Conservation (phyloP, 1,140 invertebrate species). For the Drosophila tani region DNA sequence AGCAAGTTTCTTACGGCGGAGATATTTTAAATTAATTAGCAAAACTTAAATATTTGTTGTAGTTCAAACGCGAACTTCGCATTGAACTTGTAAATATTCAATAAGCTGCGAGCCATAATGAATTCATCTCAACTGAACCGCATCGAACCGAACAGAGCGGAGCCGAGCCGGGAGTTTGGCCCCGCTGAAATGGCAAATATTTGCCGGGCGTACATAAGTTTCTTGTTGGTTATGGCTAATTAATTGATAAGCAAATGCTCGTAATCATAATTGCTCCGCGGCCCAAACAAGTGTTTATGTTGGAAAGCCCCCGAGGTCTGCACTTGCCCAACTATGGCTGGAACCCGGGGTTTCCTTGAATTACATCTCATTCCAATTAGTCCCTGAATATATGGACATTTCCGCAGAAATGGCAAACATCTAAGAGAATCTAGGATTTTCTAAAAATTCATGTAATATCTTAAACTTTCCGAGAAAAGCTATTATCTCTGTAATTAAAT, state of each 20-base stretch:
- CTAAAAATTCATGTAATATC: background rate
- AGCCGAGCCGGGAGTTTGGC: conserved; percentile 13
- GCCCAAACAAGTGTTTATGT: conserved; percentile 32
- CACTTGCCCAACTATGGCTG: background rate
- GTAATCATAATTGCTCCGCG: conserved; percentile 59
- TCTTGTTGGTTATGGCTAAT: conserved; percentile 76
- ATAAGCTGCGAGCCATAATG: conserved; percentile 42
- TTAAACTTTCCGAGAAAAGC: too few species aligned
- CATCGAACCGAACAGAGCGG: conserved; percentile 4
- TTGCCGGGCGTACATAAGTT: conserved; percentile 63
- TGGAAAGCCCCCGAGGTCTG: conserved; percentile 9
- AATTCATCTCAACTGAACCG: conserved; percentile 38
- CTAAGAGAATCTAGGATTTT: too few species aligned
- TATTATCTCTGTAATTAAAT: too few species aligned
- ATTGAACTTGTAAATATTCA: conserved; percentile 77
- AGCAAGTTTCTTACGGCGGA: conserved; percentile 39
- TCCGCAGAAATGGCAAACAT: background rate
- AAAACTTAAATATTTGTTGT: conserved; percentile 78
- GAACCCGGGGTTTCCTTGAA: background rate
- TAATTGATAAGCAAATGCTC: conserved; percentile 79
- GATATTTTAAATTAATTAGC: conserved; percentile 79
- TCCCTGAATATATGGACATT: background rate
- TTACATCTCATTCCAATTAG: background rate
- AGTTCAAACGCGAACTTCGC: conserved; percentile 73
- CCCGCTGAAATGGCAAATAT: conserved; percentile 64